Evolutionary conservation across 2,888 invertebrate genomes (phyloP).

Genomic region (Iselma pallidipennis): DNA sequence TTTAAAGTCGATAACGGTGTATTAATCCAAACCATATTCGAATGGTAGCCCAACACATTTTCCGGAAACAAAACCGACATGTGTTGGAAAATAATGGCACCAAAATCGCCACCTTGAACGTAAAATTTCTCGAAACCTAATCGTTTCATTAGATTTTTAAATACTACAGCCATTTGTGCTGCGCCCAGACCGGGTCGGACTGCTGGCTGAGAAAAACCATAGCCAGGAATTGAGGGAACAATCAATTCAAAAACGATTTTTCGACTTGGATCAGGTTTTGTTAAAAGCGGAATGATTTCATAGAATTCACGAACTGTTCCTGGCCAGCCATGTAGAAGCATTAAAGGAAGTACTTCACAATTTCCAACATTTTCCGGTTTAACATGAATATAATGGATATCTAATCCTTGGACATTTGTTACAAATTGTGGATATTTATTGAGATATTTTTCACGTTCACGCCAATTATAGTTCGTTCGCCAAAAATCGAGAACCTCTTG

Average conservation of each 20-base stretch:
- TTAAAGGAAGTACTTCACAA: slow-evolving; percentile 63
- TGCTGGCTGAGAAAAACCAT: slow-evolving; percentile 61
- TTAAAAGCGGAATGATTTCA: slow-evolving; percentile 69
- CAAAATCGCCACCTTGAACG: slow-evolving; percentile 85
- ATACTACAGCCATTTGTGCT: slow-evolving; percentile 61
- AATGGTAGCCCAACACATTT: slow-evolving; percentile 61
- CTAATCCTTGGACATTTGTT: slow-evolving; percentile 71
- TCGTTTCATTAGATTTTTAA: slow-evolving; percentile 72
- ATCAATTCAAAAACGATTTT: slow-evolving; percentile 71
- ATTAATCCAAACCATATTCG: slow-evolving; percentile 63
- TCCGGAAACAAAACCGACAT: slow-evolving; percentile 68
- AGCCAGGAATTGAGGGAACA: slow-evolving; percentile 61
- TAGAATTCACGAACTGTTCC: slow-evolving; percentile 84
- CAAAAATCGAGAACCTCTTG: slow-evolving; percentile 74
- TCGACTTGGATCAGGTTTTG: slow-evolving; percentile 57
- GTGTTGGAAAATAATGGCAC: slow-evolving; percentile 63
- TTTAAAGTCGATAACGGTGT: slow-evolving; percentile 49
- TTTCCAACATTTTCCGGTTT: slow-evolving; percentile 57
- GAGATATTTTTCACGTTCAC: slow-evolving; percentile 61
- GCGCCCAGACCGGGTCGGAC: slow-evolving; percentile 66
- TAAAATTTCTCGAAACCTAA: slow-evolving; percentile 69
- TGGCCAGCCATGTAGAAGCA: slow-evolving; percentile 88
- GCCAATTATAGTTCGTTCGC: slow-evolving; percentile 72
- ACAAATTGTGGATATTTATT: slow-evolving; percentile 71
- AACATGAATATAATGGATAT: slow-evolving; percentile 62